Evolutionary conservation across 2,888 invertebrate genomes (phyloP).

Genomic region (Thyatira batis): DNA sequence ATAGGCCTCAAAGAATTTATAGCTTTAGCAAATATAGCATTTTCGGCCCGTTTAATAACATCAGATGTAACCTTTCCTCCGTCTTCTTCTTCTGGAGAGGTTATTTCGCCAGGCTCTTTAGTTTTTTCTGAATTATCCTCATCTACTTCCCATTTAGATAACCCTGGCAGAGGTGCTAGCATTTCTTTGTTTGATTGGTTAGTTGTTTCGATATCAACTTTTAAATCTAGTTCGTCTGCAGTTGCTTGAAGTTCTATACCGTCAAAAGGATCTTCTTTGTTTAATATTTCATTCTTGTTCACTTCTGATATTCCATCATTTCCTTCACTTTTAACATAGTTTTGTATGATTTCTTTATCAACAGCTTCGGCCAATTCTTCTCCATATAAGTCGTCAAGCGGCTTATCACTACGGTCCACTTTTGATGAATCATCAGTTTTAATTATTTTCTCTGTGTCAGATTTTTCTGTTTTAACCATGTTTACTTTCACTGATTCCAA

Average conservation of each 20-base stretch:
- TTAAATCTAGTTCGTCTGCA: conserved; percentile 79
- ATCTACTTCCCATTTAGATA: conserved; percentile 95
- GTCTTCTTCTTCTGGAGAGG: conserved; percentile 78
- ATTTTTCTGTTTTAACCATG: conserved; percentile 24
- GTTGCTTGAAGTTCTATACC: conserved; percentile 83
- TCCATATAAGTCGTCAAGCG: conserved; percentile 73
- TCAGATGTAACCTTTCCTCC: conserved; percentile 90
- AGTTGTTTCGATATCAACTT: conserved; percentile 72
- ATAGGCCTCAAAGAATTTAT: conserved; percentile 90
- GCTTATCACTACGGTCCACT: conserved; percentile 33
- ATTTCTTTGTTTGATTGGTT: conserved; percentile 78
- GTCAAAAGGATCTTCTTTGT: conserved; percentile 80
- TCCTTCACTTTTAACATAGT: conserved; percentile 75
- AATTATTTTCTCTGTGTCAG: conserved; percentile 30
- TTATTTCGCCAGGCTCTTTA: conserved; percentile 74
- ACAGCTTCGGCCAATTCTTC: conserved; percentile 80
- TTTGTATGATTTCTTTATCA: conserved; percentile 82
- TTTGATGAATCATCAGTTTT: conserved; percentile 32
- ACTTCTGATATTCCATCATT: conserved; percentile 40
- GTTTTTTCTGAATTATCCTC: conserved; percentile 73
- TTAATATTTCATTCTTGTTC: conserved; percentile 53
- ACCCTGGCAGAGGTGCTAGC: conserved; percentile 88
- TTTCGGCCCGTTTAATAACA: conserved; percentile 94
- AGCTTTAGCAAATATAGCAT: conserved; percentile 94
- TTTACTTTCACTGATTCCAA: conserved; percentile 29